phyloP scores from a whole-genome alignment of 2,797 vertebrate genomes.

The Acropternis orthonyx region DNA sequence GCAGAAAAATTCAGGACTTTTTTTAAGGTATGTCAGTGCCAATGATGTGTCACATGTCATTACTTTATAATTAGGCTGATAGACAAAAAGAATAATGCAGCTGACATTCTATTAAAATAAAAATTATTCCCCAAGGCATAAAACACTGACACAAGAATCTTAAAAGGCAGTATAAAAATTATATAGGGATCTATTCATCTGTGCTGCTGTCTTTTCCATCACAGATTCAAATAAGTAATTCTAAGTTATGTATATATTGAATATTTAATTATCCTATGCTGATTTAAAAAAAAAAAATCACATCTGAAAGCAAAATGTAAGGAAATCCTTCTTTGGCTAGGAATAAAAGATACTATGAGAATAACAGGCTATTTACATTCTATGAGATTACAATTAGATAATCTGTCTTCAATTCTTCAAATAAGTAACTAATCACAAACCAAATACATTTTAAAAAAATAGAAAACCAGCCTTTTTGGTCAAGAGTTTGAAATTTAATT shows the following conservation, averaged over 20 bases:
- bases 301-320: not conserved
- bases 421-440: not conserved
- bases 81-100: slow-evolving; percentile 46
- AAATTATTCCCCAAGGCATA: slow-evolving; percentile 36
- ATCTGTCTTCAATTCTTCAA: not conserved
- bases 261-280: slow-evolving; percentile 8
- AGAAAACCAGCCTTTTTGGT: not conserved
- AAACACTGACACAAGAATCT: slow-evolving; percentile 37
- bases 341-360: not conserved
- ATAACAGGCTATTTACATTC: not conserved
- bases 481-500: not conserved
- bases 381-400: not conserved
- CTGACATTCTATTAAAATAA: slow-evolving; percentile 46
- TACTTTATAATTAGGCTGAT: slow-evolving; percentile 70
- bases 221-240: slow-evolving; percentile 30
- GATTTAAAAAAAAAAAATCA: not conserved
- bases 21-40: slow-evolving; percentile 19
- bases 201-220: not conserved
- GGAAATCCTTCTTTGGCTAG: not conserved
- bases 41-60: slow-evolving; percentile 24
- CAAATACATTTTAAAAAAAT: not conserved
- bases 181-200: not conserved
- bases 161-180: slow-evolving; percentile 2
- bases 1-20: slow-evolving; percentile 25
- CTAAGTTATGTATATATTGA: not conserved